Conservation (phyloP, 2,888 invertebrate species). For the Hypena proboscidalis region DNA sequence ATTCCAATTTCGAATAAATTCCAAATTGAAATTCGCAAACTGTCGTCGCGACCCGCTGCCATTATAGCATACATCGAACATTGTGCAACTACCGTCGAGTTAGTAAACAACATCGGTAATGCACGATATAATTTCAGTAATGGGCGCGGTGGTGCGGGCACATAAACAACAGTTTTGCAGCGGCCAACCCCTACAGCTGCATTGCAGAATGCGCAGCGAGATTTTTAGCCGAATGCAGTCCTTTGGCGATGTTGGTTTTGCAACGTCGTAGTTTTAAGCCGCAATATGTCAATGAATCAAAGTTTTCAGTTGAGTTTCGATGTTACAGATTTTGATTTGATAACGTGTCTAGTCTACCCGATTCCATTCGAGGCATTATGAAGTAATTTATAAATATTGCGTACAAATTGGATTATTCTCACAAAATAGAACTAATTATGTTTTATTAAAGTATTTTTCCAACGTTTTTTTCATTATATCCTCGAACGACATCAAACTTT, state of each 20-base stretch:
- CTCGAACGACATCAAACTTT: neutral
- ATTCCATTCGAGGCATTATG: no score
- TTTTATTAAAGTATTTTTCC: neutral
- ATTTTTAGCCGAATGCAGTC: constrained; percentile 42
- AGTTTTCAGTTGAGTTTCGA: no score
- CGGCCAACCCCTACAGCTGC: constrained; percentile 37
- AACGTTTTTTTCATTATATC: neutral
- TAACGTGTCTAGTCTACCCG: no score
- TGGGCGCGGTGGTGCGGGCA: constrained; percentile 34
- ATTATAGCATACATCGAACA: constrained; percentile 10
- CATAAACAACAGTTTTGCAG: constrained; percentile 58
- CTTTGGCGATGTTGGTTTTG: constrained; percentile 22
- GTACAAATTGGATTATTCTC: no score
- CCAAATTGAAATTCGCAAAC: constrained; percentile 7
- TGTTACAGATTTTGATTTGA: no score
- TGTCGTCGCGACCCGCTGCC: constrained; percentile 4
- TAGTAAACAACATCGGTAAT: constrained; percentile 38
- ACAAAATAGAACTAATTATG: no score
- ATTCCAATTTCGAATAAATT: constrained; percentile 9
- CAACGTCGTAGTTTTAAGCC: constrained; percentile 8
- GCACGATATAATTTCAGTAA: constrained; percentile 41
- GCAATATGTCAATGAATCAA: constrained; percentile 3
- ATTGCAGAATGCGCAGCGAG: constrained; percentile 42
- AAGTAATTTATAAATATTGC: no score
- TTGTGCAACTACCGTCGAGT: constrained; percentile 14